Conservation (phyloP, 2,888 invertebrate species). For the Hypomecis punctinalis region DNA sequence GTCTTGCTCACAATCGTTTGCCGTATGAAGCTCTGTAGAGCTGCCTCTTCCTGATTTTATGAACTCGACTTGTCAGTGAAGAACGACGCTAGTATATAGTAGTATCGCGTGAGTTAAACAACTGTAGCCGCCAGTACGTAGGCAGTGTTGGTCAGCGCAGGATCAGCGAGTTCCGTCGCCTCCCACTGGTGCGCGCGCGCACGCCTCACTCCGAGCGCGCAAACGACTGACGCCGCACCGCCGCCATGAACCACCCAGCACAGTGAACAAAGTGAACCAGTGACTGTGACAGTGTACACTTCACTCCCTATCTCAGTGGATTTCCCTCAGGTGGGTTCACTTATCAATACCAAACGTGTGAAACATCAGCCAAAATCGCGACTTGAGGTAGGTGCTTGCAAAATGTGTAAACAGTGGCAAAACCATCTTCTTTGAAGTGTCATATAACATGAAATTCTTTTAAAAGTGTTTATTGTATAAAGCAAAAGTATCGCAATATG, state of each 20-base stretch:
- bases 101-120: slow-evolving; percentile 1
- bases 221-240: slow-evolving; percentile 65
- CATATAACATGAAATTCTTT: slow-evolving; percentile 14
- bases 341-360: neutral
- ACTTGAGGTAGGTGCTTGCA: slow-evolving; percentile 11
- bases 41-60: too few relatives aligned
- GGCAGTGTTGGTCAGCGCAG: slow-evolving; percentile 62
- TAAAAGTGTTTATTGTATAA: slow-evolving; percentile 15
- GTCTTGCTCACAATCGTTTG: too few relatives aligned
- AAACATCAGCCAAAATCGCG: neutral
- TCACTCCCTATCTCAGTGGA: slow-evolving; percentile 22
- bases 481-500: slow-evolving; percentile 13
- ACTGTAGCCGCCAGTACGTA: slow-evolving; percentile 14
- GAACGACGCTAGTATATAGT: neutral
- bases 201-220: slow-evolving; percentile 68
- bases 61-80: neutral
- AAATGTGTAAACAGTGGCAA: slow-evolving; percentile 33
- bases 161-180: slow-evolving; percentile 66
- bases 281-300: slow-evolving; percentile 47
- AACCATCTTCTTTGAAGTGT: slow-evolving; percentile 13
- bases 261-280: slow-evolving; percentile 50
- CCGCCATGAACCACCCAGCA: slow-evolving; percentile 58
- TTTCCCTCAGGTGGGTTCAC: slow-evolving; percentile 63
- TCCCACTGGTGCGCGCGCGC: slow-evolving; percentile 67
- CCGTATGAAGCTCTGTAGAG: too few relatives aligned